Base-by-base conservation (phyloP, 2,113 vertebrate genomes). In the Hipposideros armiger region DNA sequence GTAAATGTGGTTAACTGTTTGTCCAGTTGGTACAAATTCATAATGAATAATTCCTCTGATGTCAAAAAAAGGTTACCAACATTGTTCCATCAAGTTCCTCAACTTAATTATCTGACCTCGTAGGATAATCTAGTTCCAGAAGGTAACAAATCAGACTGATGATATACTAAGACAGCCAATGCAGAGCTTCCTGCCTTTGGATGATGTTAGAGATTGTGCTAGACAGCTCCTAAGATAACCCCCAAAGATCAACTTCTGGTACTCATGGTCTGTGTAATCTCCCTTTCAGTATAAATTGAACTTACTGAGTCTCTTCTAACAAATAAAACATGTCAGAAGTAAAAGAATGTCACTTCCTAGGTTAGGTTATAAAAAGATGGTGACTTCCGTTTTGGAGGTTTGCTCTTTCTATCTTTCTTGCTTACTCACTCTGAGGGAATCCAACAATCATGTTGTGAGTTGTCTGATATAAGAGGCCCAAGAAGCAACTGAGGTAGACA, bases 161-260 rank as follows among this genome's bases (percentile, higher is more conserved):
- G 67, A 78, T 45, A 7, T 90, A 16, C 11, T 66, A 24, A 16
- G 32, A 86, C 22, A 82, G 14, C 11, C 58, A 66, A 56, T 69
- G 11, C 28, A 87, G 72, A 82, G 58, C 19, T 36, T 84, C 45
- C 24, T 90, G 86, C 14, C 19, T 72, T 90, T 94, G 40, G 2
- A 58, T 81, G 24, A 89, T 60, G 5, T 78, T 90, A 95, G 45
- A 91, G 42, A 69, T 24, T 87, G 26, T 85, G 30, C 17, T 69
- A 60, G 22, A 84, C 7, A 96, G 69, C 56, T 85, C 89, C 42
- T 95, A 91, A 93, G 28, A 76, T 85, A 52, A 20, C n/a, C n/a
- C 80, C 30, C 45, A 67, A 45, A 89, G 82, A 86, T 84, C 20
- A 81, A 62, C 36, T 91, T 47, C 40, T 87, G 36, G 15, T 85